Percentiles rank a stretch among this genome's conserved stretches.
These are phyloP conservation scores for Porites cylindrica DNA, from an alignment of 92 coral and sea anemone genomes.

Conservation along the genomic window DNA sequence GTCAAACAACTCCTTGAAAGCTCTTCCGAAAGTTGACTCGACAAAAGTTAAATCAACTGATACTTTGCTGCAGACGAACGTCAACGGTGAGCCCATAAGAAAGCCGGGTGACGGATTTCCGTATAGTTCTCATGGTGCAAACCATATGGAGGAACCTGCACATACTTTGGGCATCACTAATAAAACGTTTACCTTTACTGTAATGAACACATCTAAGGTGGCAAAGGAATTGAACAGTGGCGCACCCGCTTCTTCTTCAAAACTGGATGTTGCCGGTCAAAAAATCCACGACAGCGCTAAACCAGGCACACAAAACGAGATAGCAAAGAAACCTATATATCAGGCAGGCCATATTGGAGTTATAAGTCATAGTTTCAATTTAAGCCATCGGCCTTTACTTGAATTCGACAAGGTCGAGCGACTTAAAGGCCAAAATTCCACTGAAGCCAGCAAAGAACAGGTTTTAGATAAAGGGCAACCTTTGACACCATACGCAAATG, in stretches of 20 bases:
- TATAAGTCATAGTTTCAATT: background rate
- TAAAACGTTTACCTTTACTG: background rate
- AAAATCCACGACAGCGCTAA: constrained; percentile 8
- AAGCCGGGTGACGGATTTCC: background rate
- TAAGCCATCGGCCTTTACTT: background rate
- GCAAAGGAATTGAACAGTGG: background rate
- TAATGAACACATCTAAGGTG: background rate
- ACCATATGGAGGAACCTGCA: background rate
- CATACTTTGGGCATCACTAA: background rate
- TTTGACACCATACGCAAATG: background rate
- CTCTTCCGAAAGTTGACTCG: background rate
- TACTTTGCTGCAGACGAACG: background rate
- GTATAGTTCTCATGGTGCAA: background rate
- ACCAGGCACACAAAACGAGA: background rate
- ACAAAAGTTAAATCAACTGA: background rate
- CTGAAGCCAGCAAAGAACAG: background rate
- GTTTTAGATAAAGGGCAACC: background rate
- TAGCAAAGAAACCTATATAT: background rate
- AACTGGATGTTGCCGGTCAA: background rate
- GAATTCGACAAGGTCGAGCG: too few species aligned
- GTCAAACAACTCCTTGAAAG: background rate
- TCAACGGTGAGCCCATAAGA: background rate
- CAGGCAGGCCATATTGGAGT: background rate
- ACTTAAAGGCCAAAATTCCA: background rate
- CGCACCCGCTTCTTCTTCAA: background rate